Evolutionary conservation across 2,888 invertebrate species (phyloP).

Genomic region (Escarpia spicata): DNA sequence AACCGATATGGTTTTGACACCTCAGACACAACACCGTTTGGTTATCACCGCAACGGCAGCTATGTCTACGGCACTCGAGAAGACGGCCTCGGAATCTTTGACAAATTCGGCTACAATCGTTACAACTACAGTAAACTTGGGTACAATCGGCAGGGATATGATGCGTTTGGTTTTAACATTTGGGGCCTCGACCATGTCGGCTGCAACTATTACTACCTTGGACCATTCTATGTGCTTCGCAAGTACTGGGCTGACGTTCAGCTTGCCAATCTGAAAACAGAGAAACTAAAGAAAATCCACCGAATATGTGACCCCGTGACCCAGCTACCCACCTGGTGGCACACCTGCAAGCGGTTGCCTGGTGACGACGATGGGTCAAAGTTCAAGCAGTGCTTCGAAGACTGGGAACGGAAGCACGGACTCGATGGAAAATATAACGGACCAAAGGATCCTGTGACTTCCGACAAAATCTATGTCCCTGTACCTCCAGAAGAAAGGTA

Average conservation of each 20-base stretch:
- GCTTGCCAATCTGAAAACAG: conserved; percentile 44
- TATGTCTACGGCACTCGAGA: conserved; percentile 34
- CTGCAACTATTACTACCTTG: conserved; percentile 56
- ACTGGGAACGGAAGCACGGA: not conserved
- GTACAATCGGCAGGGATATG: conserved; percentile 57
- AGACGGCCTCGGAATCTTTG: conserved; percentile 40
- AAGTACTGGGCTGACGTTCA: conserved; percentile 51
- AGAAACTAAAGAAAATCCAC: not conserved
- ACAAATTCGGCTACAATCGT: conserved; percentile 53
- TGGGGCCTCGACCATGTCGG: conserved; percentile 52
- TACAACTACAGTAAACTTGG: conserved; percentile 56
- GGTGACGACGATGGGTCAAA: not conserved
- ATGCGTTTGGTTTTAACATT: conserved; percentile 59
- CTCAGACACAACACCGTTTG: conserved; percentile 53
- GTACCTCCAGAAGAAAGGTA: conserved; percentile 58
- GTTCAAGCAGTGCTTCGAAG: not conserved
- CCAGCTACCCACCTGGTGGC: not conserved
- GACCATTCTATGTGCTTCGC: conserved; percentile 58
- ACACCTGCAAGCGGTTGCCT: not conserved
- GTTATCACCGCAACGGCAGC: conserved; percentile 44
- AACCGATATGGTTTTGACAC: conserved; percentile 60
- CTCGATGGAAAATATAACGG: not conserved
- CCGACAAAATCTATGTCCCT: conserved; percentile 52
- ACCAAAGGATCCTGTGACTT: conserved; percentile 43
- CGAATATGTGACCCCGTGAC: not conserved